Evolutionary conservation across 2,113 vertebrate species (phyloP).

Genomic region (Notothenia rossii): DNA sequence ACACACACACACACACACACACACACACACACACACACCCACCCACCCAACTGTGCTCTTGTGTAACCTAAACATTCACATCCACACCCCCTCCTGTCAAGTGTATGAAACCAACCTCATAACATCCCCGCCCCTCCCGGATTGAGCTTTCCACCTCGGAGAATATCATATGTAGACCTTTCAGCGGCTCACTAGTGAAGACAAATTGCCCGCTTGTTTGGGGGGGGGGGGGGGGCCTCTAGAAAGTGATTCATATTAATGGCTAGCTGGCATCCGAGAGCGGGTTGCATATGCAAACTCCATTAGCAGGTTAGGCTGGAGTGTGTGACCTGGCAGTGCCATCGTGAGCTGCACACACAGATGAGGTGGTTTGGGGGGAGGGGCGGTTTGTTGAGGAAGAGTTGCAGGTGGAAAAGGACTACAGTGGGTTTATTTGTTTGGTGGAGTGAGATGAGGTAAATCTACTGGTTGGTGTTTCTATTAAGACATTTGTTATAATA

Average conservation of each 20-base stretch:
- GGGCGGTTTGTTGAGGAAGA: constrained; percentile 48
- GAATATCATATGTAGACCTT: constrained; percentile 83
- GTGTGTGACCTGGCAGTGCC: constrained; percentile 72
- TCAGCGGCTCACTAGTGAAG: constrained; percentile 83
- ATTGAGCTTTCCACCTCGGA: constrained; percentile 68
- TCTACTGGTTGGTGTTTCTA: not conserved
- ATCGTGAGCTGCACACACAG: constrained; percentile 55
- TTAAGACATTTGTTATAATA: not conserved
- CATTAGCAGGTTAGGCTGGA: constrained; percentile 84
- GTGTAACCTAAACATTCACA: constrained; percentile 29
- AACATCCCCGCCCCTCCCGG: constrained; percentile 26
- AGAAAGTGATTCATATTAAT: constrained; percentile 87
- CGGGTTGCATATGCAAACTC: constrained; percentile 83
- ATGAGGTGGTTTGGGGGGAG: not conserved
- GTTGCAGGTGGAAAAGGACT: constrained; percentile 53
- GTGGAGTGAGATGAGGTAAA: not conserved
- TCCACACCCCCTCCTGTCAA: constrained; percentile 30
- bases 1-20: too few relatives aligned
- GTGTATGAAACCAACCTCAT: constrained; percentile 51
- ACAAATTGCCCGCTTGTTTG: constrained; percentile 86
- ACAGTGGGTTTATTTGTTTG: not conserved
- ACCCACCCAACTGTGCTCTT: constrained; percentile 4
- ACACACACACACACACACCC: not conserved
- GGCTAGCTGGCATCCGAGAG: constrained; percentile 79
- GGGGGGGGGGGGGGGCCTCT: constrained; percentile 57